Base-by-base conservation (phyloP, 2,797 vertebrate species). In the Bradypodion ventrale region DNA sequence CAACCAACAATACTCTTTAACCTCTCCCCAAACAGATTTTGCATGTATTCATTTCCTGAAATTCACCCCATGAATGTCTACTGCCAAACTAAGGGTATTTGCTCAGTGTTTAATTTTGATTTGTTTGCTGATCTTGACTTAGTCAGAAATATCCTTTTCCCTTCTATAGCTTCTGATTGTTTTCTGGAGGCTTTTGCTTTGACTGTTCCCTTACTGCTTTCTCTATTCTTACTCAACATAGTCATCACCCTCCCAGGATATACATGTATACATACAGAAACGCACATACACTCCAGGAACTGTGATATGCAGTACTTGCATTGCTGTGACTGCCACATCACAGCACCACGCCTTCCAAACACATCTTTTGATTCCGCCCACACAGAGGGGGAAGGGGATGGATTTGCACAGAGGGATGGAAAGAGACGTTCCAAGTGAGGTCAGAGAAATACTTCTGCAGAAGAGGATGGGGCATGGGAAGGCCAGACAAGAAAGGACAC, bases 291-390 rank as follows among this genome's bases (percentile, higher is more conserved):
- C 44, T 56, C 44, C 0, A 0, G 52, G 72, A 66, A 83, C 1
- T 29, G 42, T 1, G 42, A 44, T 0, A 16, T 78, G 40, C n/a
- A n/a, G n/a, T n/a, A n/a, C n/a, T 60, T n/a, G 80, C 90, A 92
- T 85, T 88, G 89, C 91, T 65, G n/a, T 52, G 32, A 92, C 90
- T 86, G 63, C 65, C 92, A 92, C 84, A 62, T 83, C 72, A 80
- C 56, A 87, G 13, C 49, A 86, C 85, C 87, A 75, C 63, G 42
- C 73, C 90, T 90, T 87, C 84, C 75, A 72, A 32, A 5, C 2
- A 0, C 16, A 75, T 66, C 83, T n/a, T 37, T 12, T 72, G 60
- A 91, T 75, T 56, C 65, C 74, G 9, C 85, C 16, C 27, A 44
- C 32, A 1, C 46, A 78, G 19, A 27, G 7, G 13, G 7, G 29